Percentiles rank a stretch among this genome's conserved stretches.
Conservation (phyloP, 2,113 vertebrate species). For the Dicaeum eximium region DNA sequence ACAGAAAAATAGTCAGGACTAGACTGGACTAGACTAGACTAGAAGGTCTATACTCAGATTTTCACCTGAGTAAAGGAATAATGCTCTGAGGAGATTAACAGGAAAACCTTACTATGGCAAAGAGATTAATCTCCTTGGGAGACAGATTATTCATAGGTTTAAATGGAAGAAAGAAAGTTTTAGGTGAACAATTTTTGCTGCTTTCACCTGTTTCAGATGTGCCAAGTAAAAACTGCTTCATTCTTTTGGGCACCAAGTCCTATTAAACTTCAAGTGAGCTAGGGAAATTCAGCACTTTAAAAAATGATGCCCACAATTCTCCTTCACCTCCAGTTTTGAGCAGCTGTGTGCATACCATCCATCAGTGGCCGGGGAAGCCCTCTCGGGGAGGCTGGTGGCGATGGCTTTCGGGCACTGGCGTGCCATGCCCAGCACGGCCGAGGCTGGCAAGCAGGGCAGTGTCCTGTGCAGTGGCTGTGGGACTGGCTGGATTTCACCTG, state of each 20-base stretch:
- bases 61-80: not conserved
- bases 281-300: not conserved
- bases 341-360: not conserved
- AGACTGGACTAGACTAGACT: not conserved
- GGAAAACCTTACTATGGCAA: not conserved
- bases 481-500: not conserved
- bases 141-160: not conserved
- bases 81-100: not conserved
- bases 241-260: not conserved
- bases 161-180: not conserved
- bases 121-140: not conserved
- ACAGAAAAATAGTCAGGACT: not conserved
- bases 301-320: not conserved
- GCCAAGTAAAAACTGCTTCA: not conserved
- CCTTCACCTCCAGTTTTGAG: not conserved
- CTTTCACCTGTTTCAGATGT: not conserved
- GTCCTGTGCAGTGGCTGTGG: fast-evolving
- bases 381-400: not conserved
- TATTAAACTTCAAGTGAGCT: not conserved
- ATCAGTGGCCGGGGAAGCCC: not conserved
- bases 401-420: fast-evolving
- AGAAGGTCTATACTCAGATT: not conserved
- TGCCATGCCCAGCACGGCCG: fast-evolving
- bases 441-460: not conserved
- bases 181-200: not conserved